Evolutionary conservation across 2,888 invertebrate species (phyloP), one percentile per base, ranked within the genome.

Genomic region (Syritta pipiens): DNA sequence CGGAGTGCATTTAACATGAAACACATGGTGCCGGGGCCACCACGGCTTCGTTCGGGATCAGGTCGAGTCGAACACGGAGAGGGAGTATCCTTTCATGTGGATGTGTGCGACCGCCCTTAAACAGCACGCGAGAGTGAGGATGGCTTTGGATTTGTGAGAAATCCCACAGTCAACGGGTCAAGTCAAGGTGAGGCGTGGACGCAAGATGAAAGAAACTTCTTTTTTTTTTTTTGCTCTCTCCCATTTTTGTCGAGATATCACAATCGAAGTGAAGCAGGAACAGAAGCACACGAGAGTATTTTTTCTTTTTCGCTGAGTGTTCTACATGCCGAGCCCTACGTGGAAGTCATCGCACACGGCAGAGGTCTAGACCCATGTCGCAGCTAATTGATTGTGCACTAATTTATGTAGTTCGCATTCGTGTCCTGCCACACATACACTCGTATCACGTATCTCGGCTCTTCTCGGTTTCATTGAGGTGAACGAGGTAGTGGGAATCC

Each of bases 341-440:
- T 30, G 42, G 53, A 60, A 76, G 62, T 76, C 76, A 59, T n/a
- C n/a, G n/a, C 63, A 71, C 37, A 55, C 30, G 37, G 48, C 12
- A 32, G 65, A 57, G 60, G 60, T 62, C 60, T 57, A 67, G 74
- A 74, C 74, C 60, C 55, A 62, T 79, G 79, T 79, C 62, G 79
- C 67, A 67, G 74, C 79, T 79, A 79, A 79, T 79, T 79, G 79
- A 79, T 79, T 79, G 79, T 79, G 79, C 53, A 74, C 79, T 79
- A 74, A 79, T 79, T 79, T 79, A 79, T 79, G 60, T 79, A 67
- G 79, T 68, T 68, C 48, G 26, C 63, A 51, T 28, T 57, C 46
- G 49, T 72, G 67, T 67, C 53, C 44, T 51, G 67, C 53, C 60
- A 51, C 53, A 65, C 42, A 44, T n/a, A n/a, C n/a, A n/a, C n/a